Evolutionary conservation across 2,797 vertebrate species (phyloP), one percentile per base, ranked within the genome.

Genomic region (Neosilurus hyrtlii): DNA sequence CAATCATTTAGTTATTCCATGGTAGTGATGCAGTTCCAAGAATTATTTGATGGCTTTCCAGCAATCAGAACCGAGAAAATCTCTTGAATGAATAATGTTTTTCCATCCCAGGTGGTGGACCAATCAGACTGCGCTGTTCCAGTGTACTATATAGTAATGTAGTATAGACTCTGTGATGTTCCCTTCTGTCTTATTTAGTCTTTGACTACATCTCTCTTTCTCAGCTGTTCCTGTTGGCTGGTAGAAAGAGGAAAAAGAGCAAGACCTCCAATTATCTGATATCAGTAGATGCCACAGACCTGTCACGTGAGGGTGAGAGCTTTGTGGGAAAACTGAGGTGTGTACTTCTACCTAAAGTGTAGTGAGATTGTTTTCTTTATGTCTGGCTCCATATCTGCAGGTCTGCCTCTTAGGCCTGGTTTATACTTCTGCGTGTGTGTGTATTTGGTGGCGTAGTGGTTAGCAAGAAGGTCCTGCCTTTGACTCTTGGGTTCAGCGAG

Each of bases 251-350:
- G 85, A 99, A 99, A 93, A 99, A 98, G 93, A 99, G 97, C 88
- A 99, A 98, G 93, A 98, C 97, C 0, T 98, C 98, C 77, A 99
- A 99, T 93, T 99, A 99, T 86, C 94, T 99, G 82, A 98, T 99
- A 80, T 98, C 97, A 37, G 92, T 96, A 59, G 97, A 99, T 54
- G 95, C 98, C 82, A 98, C 96, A 4, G 97, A 99, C 89, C 92
- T 99, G 85, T 97, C 98, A 0, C 94, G 97, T 1, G 96, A 96
- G 90, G 97, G 96, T 11, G 96, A 97, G 90, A 97, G 96, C 89
- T 99, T 97, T 86, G 91, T 97, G n/a, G 97, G 98, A 57, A 99
- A 99, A 92, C 93, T 99, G 86, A 96, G 98, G 98, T 98, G 88
- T 73, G 70, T 26, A 20, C 0, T 26, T 80, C 20, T 68, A 26